Conservation (phyloP, 1,140 invertebrate genomes). For the Aphaenogaster ashmeadi region DNA sequence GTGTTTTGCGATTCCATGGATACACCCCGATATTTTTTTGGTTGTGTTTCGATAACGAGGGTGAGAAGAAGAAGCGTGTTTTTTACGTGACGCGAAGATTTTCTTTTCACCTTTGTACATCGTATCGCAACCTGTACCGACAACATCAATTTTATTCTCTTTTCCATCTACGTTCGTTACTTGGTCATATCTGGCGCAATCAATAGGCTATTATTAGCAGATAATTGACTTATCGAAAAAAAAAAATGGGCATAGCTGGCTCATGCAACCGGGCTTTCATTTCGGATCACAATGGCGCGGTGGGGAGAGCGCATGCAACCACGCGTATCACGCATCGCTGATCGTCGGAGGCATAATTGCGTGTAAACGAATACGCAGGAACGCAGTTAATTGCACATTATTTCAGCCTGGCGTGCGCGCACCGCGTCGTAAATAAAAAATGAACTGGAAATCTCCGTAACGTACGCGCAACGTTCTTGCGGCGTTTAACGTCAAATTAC, state of each 20-base stretch:
- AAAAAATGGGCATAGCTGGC: neutral
- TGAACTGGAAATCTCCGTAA: constrained; percentile 9
- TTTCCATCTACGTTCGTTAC: constrained; percentile 2
- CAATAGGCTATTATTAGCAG: neutral
- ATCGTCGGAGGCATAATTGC: constrained; percentile 43
- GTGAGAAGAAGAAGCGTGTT: neutral
- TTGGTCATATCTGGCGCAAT: constrained; percentile 17
- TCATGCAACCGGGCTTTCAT: constrained; percentile 31
- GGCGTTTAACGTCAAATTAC: neutral
- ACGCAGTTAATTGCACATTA: constrained; percentile 56
- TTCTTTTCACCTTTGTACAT: neutral
- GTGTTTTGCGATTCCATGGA: neutral
- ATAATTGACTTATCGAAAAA: constrained; percentile 53
- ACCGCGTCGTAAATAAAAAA: constrained; percentile 5
- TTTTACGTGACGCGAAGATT: neutral
- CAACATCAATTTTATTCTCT: neutral
- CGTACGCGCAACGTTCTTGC: neutral
- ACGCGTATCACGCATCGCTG: constrained; percentile 32
- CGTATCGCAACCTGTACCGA: neutral
- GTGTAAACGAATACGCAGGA: constrained; percentile 47
- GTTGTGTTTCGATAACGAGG: neutral
- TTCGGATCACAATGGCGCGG: constrained; percentile 24
- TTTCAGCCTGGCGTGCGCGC: neutral
- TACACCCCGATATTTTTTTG: constrained; percentile 6
- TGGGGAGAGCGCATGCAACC: neutral